A percentile compares a stretch with the other conserved stretches of the same genome.
These are phyloP conservation scores for Callipepla californica DNA, from an alignment of 2,113 vertebrate genomes.

Conservation along the genomic window DNA sequence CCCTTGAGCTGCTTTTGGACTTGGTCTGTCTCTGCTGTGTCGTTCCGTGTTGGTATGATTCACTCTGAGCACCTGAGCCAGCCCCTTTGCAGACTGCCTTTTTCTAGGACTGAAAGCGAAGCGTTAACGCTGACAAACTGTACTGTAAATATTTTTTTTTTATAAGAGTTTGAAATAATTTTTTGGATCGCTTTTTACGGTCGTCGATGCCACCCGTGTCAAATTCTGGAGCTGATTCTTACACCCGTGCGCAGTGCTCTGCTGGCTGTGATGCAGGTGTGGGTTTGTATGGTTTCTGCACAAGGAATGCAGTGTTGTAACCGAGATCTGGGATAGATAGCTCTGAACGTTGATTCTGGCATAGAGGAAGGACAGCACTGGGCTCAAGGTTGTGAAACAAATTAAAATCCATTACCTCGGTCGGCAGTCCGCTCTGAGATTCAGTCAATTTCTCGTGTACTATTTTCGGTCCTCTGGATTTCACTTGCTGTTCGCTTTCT, in stretches of 20 bases:
- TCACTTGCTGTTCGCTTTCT: background rate
- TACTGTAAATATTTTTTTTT: constrained; percentile 81
- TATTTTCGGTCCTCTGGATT: background rate
- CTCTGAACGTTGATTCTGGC: background rate
- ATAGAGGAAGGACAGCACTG: background rate
- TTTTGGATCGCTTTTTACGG: constrained; percentile 77
- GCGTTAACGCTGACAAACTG: constrained; percentile 71
- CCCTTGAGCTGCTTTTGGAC: constrained; percentile 53
- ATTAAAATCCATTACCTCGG: constrained; percentile 45
- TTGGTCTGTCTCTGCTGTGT: constrained; percentile 54
- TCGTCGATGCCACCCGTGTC: constrained; percentile 21
- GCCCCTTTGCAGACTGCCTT: constrained; percentile 79
- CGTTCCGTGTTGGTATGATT: constrained; percentile 69
- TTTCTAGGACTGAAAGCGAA: constrained; percentile 79
- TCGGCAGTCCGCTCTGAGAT: background rate
- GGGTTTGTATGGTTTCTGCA: constrained; percentile 23
- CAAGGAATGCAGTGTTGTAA: background rate
- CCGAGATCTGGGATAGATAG: background rate
- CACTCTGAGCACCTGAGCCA: constrained; percentile 77
- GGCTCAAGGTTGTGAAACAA: background rate
- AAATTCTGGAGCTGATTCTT: constrained; percentile 4
- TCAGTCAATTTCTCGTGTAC: background rate
- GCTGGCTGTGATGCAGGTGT: background rate
- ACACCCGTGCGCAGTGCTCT: background rate
- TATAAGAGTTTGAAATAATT: constrained; percentile 76